Conservation (phyloP, 2,888 invertebrate genomes). For the Macrosiphum euphorbiae region DNA sequence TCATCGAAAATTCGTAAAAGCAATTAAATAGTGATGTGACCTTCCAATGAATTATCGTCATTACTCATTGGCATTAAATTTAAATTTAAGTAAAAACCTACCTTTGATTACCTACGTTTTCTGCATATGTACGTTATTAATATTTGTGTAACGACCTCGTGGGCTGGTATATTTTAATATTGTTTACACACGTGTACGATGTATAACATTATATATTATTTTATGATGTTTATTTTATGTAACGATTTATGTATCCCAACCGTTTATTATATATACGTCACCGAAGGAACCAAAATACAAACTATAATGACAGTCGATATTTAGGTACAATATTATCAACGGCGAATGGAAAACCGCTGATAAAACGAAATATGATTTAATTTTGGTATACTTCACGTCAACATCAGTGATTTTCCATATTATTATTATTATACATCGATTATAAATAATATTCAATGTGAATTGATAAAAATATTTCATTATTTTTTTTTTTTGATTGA, state of each 20-base stretch:
- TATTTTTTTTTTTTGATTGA: too few relatives aligned
- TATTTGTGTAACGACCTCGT: background rate
- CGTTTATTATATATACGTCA: background rate
- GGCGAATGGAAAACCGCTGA: background rate
- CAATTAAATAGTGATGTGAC: background rate
- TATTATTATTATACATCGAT: too few relatives aligned
- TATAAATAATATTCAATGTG: too few relatives aligned
- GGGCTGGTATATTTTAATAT: background rate
- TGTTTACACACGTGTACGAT: background rate
- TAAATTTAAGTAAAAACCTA: background rate
- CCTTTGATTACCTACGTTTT: background rate
- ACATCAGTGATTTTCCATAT: background rate
- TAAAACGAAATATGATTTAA: background rate
- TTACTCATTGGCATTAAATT: background rate
- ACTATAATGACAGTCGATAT: background rate
- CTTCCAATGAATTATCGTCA: background rate
- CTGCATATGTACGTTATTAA: background rate
- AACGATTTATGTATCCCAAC: background rate
- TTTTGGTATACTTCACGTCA: background rate
- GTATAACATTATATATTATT: background rate
- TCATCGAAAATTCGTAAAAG: background rate
- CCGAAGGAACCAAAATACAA: background rate
- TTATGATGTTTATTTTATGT: background rate
- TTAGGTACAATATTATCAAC: background rate
- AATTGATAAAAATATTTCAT: too few relatives aligned